These are phyloP conservation scores for Pterocles gutturalis DNA, from an alignment of 2,113 vertebrate genomes.

Conservation along the genomic window DNA sequence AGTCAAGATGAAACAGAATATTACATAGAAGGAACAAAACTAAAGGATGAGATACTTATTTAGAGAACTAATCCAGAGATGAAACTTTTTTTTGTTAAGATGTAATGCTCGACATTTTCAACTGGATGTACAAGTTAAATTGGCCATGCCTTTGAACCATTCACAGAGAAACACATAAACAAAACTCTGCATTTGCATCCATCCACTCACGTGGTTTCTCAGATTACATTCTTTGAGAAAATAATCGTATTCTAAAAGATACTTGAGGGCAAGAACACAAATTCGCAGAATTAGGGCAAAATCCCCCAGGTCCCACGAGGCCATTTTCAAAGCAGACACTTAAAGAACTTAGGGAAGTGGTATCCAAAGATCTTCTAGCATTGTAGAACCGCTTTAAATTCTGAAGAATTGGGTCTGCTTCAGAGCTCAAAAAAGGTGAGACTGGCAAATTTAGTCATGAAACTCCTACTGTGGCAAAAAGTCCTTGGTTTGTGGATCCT, in stretches of 20 bases:
- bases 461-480: constrained; percentile 66
- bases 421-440: constrained; percentile 3
- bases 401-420: constrained; percentile 39
- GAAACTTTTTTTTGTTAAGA: not conserved
- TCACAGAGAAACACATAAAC: not conserved
- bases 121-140: not conserved
- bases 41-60: not conserved
- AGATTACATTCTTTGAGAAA: not conserved
- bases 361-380: not conserved
- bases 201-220: not conserved
- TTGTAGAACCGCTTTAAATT: not conserved
- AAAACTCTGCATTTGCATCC: not conserved
- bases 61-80: not conserved
- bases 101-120: not conserved
- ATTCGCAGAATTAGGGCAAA: not conserved
- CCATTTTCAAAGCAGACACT: constrained; percentile 17
- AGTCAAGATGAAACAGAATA: not conserved
- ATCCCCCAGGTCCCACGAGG: constrained; percentile 14
- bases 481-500: constrained; percentile 47
- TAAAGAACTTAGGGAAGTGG: not conserved
- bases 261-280: not conserved
- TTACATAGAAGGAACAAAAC: not conserved
- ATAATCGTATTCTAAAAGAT: not conserved
- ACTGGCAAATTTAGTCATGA: constrained; percentile 53
- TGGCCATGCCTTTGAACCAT: not conserved